Conservation (phyloP, 2,113 vertebrate species). For the Microtus oregoni region DNA sequence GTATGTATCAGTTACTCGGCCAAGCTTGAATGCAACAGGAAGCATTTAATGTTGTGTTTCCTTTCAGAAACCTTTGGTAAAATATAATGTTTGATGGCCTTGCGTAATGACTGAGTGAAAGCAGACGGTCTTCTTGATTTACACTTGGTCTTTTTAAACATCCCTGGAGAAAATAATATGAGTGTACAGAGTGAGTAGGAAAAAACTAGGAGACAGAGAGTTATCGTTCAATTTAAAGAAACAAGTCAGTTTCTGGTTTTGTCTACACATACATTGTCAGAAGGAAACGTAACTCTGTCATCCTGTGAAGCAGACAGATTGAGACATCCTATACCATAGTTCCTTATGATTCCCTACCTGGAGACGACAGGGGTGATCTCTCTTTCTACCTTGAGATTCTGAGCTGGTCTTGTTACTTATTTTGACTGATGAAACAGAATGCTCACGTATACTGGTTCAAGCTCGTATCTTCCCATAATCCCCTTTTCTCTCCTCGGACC, state of each 20-base stretch:
- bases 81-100: not conserved
- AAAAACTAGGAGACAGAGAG: not conserved
- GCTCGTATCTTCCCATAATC: not conserved
- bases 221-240: slow-evolving; percentile 10
- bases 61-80: slow-evolving; percentile 16
- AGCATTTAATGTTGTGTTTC: slow-evolving; percentile 27
- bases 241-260: slow-evolving; percentile 23
- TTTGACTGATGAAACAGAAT: not conserved
- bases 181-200: not conserved
- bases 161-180: not conserved
- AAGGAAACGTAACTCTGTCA: not conserved
- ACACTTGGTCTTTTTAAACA: not conserved
- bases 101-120: slow-evolving; percentile 13
- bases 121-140: slow-evolving; percentile 2
- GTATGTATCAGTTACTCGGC: not conserved
- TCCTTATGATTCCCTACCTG: not conserved
- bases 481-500: not conserved
- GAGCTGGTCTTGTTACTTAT: not conserved
- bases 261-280: not conserved
- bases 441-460: not conserved
- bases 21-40: not conserved
- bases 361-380: not conserved
- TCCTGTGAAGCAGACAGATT: not conserved
- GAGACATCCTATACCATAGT: not conserved
- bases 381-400: not conserved